These are phyloP conservation scores for Psittacula echo DNA, from an alignment of 2,797 vertebrate genomes.

Conservation along the genomic window DNA sequence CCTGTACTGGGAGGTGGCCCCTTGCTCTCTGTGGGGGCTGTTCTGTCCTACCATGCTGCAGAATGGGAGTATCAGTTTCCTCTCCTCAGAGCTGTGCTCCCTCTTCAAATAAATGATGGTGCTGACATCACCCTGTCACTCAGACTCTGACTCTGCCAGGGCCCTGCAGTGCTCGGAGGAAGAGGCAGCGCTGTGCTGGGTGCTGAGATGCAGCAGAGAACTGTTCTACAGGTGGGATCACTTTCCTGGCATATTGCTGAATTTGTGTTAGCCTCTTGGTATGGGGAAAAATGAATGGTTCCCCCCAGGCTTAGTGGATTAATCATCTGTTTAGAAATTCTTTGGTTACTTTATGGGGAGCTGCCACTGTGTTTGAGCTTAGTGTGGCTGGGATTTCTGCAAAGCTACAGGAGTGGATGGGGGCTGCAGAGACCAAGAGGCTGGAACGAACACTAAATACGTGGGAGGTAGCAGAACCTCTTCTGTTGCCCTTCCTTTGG, in stretches of 20 bases:
- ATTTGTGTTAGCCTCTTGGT: neutral
- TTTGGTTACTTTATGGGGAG: neutral
- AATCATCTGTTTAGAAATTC: neutral
- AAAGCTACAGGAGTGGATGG: neutral
- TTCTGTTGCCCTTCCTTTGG: neutral
- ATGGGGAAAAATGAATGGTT: neutral
- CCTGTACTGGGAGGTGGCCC: neutral
- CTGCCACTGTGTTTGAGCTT: neutral
- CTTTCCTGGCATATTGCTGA: neutral
- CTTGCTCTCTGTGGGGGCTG: neutral
- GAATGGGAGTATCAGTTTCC: rapidly evolving
- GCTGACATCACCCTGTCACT: neutral
- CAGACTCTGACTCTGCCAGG: neutral
- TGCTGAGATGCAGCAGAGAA: neutral
- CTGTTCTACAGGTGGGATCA: rapidly evolving
- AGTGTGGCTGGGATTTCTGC: rapidly evolving
- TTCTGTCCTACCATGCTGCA: neutral
- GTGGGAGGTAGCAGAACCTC: neutral
- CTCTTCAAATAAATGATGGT: slow-evolving; percentile 53
- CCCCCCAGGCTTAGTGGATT: rapidly evolving
- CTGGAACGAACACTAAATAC: rapidly evolving
- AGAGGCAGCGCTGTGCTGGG: neutral
- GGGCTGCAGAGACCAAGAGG: rapidly evolving
- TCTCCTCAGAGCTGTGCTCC: neutral
- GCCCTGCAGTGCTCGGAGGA: rapidly evolving